Base-by-base conservation (phyloP, 2,113 vertebrate genomes). In the Cyprinus carpio region DNA sequence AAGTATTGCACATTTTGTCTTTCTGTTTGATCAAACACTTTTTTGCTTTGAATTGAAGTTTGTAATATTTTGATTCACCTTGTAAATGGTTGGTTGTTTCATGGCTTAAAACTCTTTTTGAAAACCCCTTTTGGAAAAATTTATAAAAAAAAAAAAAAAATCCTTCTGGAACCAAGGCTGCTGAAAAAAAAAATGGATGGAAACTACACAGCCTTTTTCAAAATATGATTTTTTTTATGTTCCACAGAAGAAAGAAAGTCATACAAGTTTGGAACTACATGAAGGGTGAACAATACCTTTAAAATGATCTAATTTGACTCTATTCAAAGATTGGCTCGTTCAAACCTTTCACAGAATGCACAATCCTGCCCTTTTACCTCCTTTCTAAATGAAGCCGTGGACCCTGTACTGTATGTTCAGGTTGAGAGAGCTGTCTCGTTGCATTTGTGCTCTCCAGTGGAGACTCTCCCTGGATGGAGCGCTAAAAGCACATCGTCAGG, bases 401-500 rank as follows among this genome's bases (percentile, higher is more conserved):
- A 51, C 16, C 43, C 58, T 4, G 31, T 72, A 54, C 58, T 4
- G 31, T 72, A 54, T 75, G 72, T 37, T n/a, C 37, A 58, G 25
- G 76, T 71, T 27, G 62, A 74, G 51, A 75, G 43, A 25, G 46
- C 79, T 87, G 87, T 79, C 69, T 67, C 16, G 84, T 79, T 15
- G 20, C 25, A 1, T 83, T 84, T 72, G 81, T 75, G 31, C 79
- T 85, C 23, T 29, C 58, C 64, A 49, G 51, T 75, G 31, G 74
- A 87, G 74, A 56, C n/a, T 82, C 56, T 85, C 46, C 9, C 12
- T 10, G 27, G 67, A 64, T 82, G 77, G 40, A 54, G 58, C 23
- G 58, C 72, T 88, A 82, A 87, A 83, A 85, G 72, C 65, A 65
- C 40, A 69, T 51, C 65, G 12, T 72, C 81, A 84, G 82, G 78